These are phyloP conservation scores for Oreotrochilus melanogaster DNA, from an alignment of 2,113 vertebrate genomes.

Conservation along the genomic window DNA sequence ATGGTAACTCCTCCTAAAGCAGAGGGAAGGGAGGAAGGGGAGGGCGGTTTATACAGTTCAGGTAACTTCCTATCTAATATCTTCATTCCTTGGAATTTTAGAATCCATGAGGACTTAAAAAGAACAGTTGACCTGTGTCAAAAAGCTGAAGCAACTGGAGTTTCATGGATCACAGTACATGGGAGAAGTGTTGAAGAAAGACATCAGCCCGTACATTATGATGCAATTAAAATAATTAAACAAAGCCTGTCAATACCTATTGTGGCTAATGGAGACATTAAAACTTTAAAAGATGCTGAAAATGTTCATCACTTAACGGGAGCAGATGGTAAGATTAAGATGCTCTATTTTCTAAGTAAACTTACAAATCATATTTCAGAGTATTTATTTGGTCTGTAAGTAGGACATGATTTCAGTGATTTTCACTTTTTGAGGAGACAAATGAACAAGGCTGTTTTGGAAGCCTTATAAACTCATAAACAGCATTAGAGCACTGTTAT, in stretches of 20 bases:
- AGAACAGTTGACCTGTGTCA: conserved; percentile 93
- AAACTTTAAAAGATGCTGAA: conserved; percentile 89
- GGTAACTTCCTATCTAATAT: background rate
- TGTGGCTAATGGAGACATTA: conserved; percentile 94
- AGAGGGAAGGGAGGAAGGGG: background rate
- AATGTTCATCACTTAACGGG: conserved; percentile 84
- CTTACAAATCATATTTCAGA: background rate
- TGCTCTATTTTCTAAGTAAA: background rate
- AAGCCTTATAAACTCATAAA: background rate
- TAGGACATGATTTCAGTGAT: background rate
- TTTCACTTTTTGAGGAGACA: background rate
- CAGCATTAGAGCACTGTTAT: background rate
- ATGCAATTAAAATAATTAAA: conserved; percentile 94
- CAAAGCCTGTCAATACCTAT: conserved; percentile 90
- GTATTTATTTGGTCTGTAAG: background rate
- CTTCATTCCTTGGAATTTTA: conserved; percentile 69
- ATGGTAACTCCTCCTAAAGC: background rate
- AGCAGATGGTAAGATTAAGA: conserved; percentile 86
- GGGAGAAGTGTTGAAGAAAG: conserved; percentile 92
- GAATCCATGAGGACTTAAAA: conserved; percentile 91
- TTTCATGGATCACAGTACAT: conserved; percentile 96
- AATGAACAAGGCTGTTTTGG: background rate
- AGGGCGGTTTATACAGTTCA: background rate
- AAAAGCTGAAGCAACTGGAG: conserved; percentile 91
- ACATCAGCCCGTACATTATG: conserved; percentile 93